Evolutionary conservation across 1,140 invertebrate genomes (phyloP), one percentile per base, ranked within the genome.

Genomic region (Homarus americanus): DNA sequence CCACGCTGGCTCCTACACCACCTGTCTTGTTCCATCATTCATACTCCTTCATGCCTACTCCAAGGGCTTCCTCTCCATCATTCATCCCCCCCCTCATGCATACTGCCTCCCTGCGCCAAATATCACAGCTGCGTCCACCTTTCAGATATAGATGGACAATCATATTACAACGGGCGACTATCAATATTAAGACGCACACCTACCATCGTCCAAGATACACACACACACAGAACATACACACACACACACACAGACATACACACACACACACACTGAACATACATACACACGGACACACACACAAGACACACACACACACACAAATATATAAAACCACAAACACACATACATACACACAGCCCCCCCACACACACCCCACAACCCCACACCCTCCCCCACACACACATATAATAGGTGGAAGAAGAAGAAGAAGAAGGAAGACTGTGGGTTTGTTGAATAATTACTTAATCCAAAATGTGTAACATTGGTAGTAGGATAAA

Each of bases 331-430:
- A 41, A 80, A 41, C 17, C n/a, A 80, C 41, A 53, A 41, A 53
- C 41, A 80, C 78, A 80, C 78, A 80, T 41, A 80, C 78, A 80
- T 36, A 80, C 78, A 80, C 78, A 80, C 78, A 80, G 20, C 44
- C 7, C 53, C n/a, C n/a, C n/a, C n/a, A n/a, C n/a, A n/a, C n/a
- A n/a, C n/a, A n/a, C n/a, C n/a, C n/a, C n/a, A n/a, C n/a, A n/a
- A n/a, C n/a, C n/a, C n/a, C n/a, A 63, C 53, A 49, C 44, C 4
- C 44, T 10, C 53, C n/a, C n/a, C n/a, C n/a, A n/a, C n/a, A 63
- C 53, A 49, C 44, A 49, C 44, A 63, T 17, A 69, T 69, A 69
- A 69, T 7, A 20, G 63, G 28, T 69, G 63, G 32, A 69, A n/a
- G n/a, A n/a, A n/a, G n/a, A n/a, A n/a, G n/a, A n/a, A n/a, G n/a